These are phyloP conservation scores for Lutjanus erythropterus DNA, from an alignment of 2,113 vertebrate genomes.

Conservation along the genomic window DNA sequence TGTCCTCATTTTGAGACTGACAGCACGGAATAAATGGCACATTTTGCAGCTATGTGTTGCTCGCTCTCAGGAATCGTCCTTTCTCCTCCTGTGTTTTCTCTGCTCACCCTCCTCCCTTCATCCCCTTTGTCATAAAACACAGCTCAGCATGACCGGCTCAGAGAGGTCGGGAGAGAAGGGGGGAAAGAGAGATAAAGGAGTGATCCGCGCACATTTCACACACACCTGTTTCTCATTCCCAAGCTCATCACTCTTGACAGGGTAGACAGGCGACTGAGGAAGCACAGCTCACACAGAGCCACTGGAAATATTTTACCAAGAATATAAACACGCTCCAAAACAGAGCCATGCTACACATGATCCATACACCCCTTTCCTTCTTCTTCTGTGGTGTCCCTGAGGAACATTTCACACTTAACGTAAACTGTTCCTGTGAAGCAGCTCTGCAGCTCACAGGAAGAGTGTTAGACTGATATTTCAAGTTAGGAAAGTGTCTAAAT, in stretches of 20 bases:
- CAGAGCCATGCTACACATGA: slow-evolving; percentile 33
- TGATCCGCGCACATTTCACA: slow-evolving; percentile 67
- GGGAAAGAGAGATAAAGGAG: slow-evolving; percentile 57
- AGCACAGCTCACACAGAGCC: slow-evolving; percentile 44
- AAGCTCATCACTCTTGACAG: slow-evolving; percentile 75
- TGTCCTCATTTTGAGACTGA: background rate
- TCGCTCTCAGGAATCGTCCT: background rate
- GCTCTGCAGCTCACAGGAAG: background rate
- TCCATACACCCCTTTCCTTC: slow-evolving; percentile 22
- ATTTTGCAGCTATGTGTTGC: slow-evolving; percentile 2
- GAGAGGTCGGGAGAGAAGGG: slow-evolving; percentile 31
- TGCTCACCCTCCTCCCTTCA: slow-evolving; percentile 32
- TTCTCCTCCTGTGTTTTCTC: slow-evolving; percentile 51
- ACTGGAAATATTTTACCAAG: slow-evolving; percentile 59
- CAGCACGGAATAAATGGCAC: background rate
- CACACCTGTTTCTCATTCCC: slow-evolving; percentile 86
- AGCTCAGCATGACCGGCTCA: slow-evolving; percentile 42
- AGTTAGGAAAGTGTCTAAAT: slow-evolving; percentile 12
- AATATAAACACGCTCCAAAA: slow-evolving; percentile 59
- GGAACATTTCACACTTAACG: slow-evolving; percentile 15
- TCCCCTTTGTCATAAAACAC: slow-evolving; percentile 61
- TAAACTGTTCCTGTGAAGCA: background rate
- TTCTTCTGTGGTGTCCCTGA: slow-evolving; percentile 4
- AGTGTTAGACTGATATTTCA: slow-evolving; percentile 2
- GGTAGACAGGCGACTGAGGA: slow-evolving; percentile 62